Evolutionary conservation across 2,113 vertebrate genomes (phyloP).

Genomic region (Ceratotherium simum): DNA sequence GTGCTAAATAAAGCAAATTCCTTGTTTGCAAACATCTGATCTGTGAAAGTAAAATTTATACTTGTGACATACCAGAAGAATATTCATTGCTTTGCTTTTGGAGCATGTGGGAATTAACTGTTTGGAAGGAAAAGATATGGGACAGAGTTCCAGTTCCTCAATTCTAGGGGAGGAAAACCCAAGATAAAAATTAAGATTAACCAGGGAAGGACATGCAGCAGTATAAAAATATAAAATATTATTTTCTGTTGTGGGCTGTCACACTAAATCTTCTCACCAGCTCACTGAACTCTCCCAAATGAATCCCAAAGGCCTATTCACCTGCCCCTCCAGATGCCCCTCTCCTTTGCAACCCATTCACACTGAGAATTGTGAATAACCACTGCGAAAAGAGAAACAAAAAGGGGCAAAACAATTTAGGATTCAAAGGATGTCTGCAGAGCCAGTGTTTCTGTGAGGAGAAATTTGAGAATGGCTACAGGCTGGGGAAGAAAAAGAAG

Average conservation of each 20-base stretch:
- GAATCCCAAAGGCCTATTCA: constrained; percentile 31
- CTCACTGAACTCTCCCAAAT: constrained; percentile 31
- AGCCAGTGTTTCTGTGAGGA: not conserved
- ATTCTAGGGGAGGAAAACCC: not conserved
- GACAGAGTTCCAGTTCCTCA: not conserved
- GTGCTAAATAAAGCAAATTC: constrained; percentile 45
- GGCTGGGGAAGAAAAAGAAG: not conserved
- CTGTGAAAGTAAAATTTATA: constrained; percentile 21
- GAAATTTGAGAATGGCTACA: not conserved
- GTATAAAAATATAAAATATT: constrained; percentile 47
- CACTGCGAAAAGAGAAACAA: not conserved
- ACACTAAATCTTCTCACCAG: constrained; percentile 36
- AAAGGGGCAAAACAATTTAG: not conserved
- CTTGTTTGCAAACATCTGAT: constrained; percentile 46
- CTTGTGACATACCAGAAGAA: not conserved
- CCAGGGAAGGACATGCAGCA: not conserved
- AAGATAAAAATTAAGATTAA: constrained; percentile 57
- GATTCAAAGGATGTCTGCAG: not conserved
- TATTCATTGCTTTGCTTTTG: not conserved
- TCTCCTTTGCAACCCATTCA: not conserved
- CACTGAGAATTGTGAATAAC: not conserved
- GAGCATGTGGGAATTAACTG: constrained; percentile 19
- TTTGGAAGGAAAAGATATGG: constrained; percentile 35
- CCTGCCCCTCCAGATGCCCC: not conserved
- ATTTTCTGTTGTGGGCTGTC: constrained; percentile 31